Base-by-base conservation (phyloP, 2,113 vertebrate genomes). In the Megalops atlanticus region DNA sequence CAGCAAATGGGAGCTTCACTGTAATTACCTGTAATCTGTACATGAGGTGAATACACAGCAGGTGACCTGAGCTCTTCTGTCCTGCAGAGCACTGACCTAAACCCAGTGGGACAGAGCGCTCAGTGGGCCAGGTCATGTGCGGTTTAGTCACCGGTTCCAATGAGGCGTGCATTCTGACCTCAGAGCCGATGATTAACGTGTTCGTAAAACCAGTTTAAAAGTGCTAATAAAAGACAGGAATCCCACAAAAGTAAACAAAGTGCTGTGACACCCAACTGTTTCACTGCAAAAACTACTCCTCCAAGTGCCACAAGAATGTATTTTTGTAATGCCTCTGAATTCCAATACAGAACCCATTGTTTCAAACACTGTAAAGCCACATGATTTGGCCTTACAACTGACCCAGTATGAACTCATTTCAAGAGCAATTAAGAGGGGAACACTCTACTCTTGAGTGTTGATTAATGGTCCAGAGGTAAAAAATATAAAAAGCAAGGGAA, bases 1-100 rank as follows among this genome's bases (percentile, higher is more conserved):
- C 58, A 64, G 8, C n/a, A 31, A 31, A 64, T 64, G n/a, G 14
- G 7, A 31, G 58, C 88, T 87, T 90, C 45, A 69, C 75, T 85
- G 86, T 41, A 76, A 81, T 74, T 38, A 33, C 6, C 75, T 83
- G 38, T 84, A 86, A 35, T 85, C 47, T 39, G 39, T 24, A 10
- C 40, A 43, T 43, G 35, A 18, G 40, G 39, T 81, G 74, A 24
- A 41, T 73, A 41, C n/a, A 35, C 24, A 40, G 41, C 21, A 47
- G 45, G 27, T 73, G 75, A 77, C 75, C 58, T 38, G 35, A 49
- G 40, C 69, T 31, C 33, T n/a, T n/a, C 43, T 38, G 47, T 40
- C 35, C 10, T 68, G 39, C 76, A 40, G 43, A 12, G 49, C 16
- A 16, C 24, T 27, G 54, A 40, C 45, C 47, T 78, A 69, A 41